Base-by-base conservation (phyloP, 2,797 vertebrate species). In the Clarias fuscus region DNA sequence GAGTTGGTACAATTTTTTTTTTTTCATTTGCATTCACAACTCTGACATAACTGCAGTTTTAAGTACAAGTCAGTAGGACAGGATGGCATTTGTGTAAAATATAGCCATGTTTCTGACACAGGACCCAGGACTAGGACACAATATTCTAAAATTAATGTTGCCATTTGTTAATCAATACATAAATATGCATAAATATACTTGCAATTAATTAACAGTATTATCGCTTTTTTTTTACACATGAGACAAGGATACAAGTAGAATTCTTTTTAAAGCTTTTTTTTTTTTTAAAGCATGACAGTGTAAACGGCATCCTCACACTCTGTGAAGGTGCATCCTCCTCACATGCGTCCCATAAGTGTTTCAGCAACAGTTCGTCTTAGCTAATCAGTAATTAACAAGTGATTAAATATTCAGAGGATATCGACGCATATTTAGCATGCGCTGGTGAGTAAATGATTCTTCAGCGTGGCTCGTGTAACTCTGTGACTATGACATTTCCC, bases 341-440 rank as follows among this genome's bases (percentile, higher is more conserved):
- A 75, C 72, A 86, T 87, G 88, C 73, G 76, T 88, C 62, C 85
- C 84, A 83, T 88, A 90, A 83, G 90, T 91, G 89, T 90, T 92
- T 92, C 91, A 91, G 84, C 90, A 91, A 89, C 90, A 86, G 88
- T 90, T 94, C 92, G 90, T 89, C 90, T 93, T 93, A 92, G 91
- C 92, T 94, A 94, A 95, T 94, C 92, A 83, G 88, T 87, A 94
- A 96, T 95, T 95, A 95, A 92, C 84, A 85, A 83, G 89, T 91
- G 92, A 94, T 96, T 95, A 94, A 94, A 95, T 93, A 95, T 95
- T 93, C 94, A 96, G 91, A 94, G 92, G 86, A 85, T 94, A 95
- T 95, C 92, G 93, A 95, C 93, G 91, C 91, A 92, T 90, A 91
- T 94, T 95, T 94, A 94, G 93, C 92, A 94, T 67, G 94, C 94